Evolutionary conservation across 2,888 invertebrate genomes (phyloP), one percentile per base, ranked within the genome.

Genomic region (Bombyx huttoni): DNA sequence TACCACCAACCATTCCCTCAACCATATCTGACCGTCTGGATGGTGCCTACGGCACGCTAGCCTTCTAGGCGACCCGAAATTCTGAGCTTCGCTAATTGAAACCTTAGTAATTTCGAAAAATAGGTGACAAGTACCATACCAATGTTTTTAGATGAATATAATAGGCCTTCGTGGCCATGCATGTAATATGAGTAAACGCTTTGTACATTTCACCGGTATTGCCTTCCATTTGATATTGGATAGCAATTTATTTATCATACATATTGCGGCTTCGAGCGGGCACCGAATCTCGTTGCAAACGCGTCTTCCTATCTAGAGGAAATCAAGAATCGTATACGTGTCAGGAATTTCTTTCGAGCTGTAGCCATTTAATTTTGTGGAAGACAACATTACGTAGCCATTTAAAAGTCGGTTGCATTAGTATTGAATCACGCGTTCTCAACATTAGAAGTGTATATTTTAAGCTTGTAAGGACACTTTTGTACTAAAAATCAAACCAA

Each of bases 171-270:
- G 64, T 73, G 75, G 68, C 64, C 71, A 68, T 72, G 73, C 65
- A 72, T 65, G 75, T 75, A 75, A 78, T 78, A 81, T 72, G 74
- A 81, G 79, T 76, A 77, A 81, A 77, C 75, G 80, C 72, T 81
- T 75, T 83, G 82, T 85, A 84, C 85, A 84, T 80, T 84, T 83
- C 81, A 79, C 74, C 73, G 78, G 78, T 78, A 81, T 81, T 75
- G 82, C 55, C 56, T 80, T 77, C 83, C 81, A 83, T 87, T 86
- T 86, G 77, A 86, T 88, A 88, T 88, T 86, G 87, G 86, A 87
- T 87, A 84, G 81, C 87, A 85, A 88, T 88, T 88, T 88, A 87
- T 88, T 88, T 88, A 88, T 87, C 87, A 88, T 88, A 88, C 81
- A 85, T 88, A 87, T 87, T 85, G 86, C 78, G 81, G 75, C 68